Evolutionary conservation across 92 coral and sea anemone genomes (phyloP).

Genomic region (Pocillopora grandis): DNA sequence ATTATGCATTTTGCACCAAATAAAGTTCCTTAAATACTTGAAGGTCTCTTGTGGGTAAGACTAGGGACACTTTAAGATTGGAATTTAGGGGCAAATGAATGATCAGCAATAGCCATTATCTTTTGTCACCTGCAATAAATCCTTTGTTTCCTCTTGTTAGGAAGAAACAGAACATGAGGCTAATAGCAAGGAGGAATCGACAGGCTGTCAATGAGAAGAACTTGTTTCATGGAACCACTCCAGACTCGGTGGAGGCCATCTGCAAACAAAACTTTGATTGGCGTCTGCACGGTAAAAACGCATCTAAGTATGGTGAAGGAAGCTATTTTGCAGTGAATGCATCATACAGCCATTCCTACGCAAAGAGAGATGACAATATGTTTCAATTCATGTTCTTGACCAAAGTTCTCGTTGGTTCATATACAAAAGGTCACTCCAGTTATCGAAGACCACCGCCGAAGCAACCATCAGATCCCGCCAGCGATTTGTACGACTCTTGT

Average conservation of each 20-base stretch:
- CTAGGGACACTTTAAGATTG: background rate
- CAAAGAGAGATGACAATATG: background rate
- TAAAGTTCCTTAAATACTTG: no score
- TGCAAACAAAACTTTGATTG: constrained; percentile 94
- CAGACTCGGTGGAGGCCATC: constrained; percentile 63
- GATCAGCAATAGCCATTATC: no score
- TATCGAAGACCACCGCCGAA: constrained; percentile 78
- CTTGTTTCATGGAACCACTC: constrained; percentile 80
- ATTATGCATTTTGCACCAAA: no score
- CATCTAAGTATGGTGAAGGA: constrained; percentile 75
- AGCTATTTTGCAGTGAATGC: constrained; percentile 84
- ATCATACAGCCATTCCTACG: constrained; percentile 68
- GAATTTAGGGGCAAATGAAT: background rate
- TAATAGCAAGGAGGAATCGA: constrained; percentile 39
- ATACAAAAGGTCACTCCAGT: constrained; percentile 51
- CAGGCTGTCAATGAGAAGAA: constrained; percentile 39
- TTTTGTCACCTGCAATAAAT: no score
- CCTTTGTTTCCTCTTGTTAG: constrained; percentile 18
- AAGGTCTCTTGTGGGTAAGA: no score
- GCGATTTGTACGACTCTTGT: constrained; percentile 80
- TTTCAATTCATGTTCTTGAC: constrained; percentile 69
- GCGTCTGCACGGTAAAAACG: constrained; percentile 86
- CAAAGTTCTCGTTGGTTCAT: constrained; percentile 82
- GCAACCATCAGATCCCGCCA: constrained; percentile 60
- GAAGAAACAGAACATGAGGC: constrained; percentile 56